Conservation (phyloP, 1,140 invertebrate species). For the Drosophila serrata region DNA sequence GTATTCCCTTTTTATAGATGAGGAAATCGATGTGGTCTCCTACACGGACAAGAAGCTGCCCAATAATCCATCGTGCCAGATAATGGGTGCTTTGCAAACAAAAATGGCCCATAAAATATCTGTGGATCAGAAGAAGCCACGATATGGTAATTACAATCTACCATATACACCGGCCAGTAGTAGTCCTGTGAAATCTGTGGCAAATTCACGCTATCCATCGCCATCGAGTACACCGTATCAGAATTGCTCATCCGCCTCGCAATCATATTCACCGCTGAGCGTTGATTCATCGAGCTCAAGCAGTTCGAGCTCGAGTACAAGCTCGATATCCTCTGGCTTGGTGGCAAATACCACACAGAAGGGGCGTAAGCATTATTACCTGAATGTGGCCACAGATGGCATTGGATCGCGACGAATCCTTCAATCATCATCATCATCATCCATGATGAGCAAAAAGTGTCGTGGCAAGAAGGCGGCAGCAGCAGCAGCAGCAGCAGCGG, state of each 20-base stretch:
- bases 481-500: constrained; percentile 8
- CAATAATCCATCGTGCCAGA: constrained; percentile 88
- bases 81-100: constrained; percentile 88
- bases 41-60: constrained; percentile 88
- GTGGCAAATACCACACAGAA: constrained; percentile 25
- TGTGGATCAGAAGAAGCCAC: constrained; percentile 43
- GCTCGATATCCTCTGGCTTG: constrained; percentile 26
- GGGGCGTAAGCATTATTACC: constrained; percentile 48
- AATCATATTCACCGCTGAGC: constrained; percentile 31
- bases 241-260: constrained; percentile 16
- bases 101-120: constrained; percentile 76
- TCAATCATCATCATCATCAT: not conserved
- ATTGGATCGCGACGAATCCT: constrained; percentile 3
- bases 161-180: constrained; percentile 80
- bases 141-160: constrained; percentile 49
- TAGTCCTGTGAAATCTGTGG: constrained; percentile 78
- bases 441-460: constrained; percentile 43
- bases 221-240: constrained; percentile 71
- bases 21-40: constrained; percentile 93
- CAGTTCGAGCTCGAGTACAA: constrained; percentile 40
- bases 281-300: constrained; percentile 32
- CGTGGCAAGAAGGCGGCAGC: constrained; percentile 64
- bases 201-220: constrained; percentile 70
- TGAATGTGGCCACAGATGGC: constrained; percentile 10
- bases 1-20: constrained; percentile 87